phyloP scores from a whole-genome alignment of 1,140 invertebrate genomes.

The Radopholus similis region DNA sequence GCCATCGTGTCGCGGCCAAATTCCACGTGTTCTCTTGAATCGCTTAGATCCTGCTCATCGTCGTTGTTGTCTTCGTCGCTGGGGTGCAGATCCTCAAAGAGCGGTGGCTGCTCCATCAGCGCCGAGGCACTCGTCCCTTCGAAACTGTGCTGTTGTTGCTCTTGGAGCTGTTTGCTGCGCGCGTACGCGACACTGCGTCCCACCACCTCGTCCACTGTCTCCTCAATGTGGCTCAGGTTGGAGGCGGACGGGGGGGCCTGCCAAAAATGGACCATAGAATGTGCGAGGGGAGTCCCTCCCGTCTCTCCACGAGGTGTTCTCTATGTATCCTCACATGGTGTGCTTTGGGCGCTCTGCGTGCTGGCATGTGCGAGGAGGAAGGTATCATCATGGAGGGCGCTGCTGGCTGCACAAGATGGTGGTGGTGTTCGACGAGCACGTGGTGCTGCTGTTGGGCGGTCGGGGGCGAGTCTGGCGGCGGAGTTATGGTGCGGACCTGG shows the following conservation, averaged over 20 bases:
- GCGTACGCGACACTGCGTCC: conserved; percentile 26
- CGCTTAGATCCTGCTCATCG: too few relatives aligned
- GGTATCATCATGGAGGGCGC: neutral
- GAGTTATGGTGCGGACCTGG: conserved; percentile 27
- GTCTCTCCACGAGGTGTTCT: neutral
- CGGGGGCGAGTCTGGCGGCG: conserved; percentile 26
- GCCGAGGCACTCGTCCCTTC: too few relatives aligned
- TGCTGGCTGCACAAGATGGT: conserved; percentile 10
- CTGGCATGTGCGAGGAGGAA: neutral
- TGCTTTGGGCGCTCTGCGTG: neutral
- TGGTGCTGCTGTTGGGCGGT: conserved; percentile 1
- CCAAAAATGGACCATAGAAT: neutral
- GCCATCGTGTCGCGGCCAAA: too few relatives aligned
- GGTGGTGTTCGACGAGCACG: conserved; percentile 3
- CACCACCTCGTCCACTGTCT: conserved; percentile 31
- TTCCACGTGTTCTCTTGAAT: too few relatives aligned
- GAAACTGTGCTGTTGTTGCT: neutral
- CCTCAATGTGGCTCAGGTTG: conserved; percentile 21
- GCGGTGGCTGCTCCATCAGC: too few relatives aligned
- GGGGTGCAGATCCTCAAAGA: too few relatives aligned
- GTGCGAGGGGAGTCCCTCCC: too few relatives aligned
- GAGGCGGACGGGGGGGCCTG: conserved; percentile 15
- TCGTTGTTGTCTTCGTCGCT: too few relatives aligned
- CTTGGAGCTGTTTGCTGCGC: conserved; percentile 4
- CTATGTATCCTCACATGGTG: conserved; percentile 1